phyloP scores from a whole-genome alignment of 2,113 vertebrate species.

The Tonatia bakeri region DNA sequence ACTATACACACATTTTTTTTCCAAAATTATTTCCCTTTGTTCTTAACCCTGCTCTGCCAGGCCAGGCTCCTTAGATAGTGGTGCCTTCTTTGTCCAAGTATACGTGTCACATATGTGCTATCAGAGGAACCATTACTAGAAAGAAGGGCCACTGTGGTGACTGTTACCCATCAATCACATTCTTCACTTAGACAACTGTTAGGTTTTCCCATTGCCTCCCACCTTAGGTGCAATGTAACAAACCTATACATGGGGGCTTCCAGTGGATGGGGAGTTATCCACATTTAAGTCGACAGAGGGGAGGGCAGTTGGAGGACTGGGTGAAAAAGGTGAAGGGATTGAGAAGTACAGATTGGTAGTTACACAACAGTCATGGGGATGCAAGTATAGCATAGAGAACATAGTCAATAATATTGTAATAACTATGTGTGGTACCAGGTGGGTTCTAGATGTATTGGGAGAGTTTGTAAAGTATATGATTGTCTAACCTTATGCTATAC shows the following conservation, averaged over 20 bases:
- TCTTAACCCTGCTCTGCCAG: not conserved
- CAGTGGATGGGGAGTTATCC: not conserved
- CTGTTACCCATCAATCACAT: not conserved
- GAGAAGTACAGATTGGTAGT: not conserved
- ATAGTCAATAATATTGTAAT: not conserved
- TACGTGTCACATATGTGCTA: too few species aligned
- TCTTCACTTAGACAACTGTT: not conserved
- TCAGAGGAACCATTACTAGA: not conserved
- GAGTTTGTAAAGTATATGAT: not conserved
- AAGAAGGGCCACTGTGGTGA: not conserved
- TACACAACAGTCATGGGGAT: not conserved
- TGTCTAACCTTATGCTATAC: not conserved
- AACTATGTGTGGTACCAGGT: not conserved
- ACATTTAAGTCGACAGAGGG: not conserved
- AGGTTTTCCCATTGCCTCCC: not conserved
- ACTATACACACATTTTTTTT: not conserved
- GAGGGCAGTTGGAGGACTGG: not conserved
- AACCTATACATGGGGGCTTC: not conserved
- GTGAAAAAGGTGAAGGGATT: not conserved
- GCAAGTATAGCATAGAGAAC: not conserved
- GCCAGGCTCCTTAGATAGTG: not conserved
- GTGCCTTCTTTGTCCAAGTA: not conserved
- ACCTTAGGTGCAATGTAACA: not conserved
- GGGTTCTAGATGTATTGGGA: not conserved
- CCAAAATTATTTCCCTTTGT: not conserved